Percentiles rank a stretch among this genome's conserved stretches.
These are phyloP conservation scores for Scartelaos histophorus DNA, from an alignment of 2,113 vertebrate species.

Conservation along the genomic window DNA sequence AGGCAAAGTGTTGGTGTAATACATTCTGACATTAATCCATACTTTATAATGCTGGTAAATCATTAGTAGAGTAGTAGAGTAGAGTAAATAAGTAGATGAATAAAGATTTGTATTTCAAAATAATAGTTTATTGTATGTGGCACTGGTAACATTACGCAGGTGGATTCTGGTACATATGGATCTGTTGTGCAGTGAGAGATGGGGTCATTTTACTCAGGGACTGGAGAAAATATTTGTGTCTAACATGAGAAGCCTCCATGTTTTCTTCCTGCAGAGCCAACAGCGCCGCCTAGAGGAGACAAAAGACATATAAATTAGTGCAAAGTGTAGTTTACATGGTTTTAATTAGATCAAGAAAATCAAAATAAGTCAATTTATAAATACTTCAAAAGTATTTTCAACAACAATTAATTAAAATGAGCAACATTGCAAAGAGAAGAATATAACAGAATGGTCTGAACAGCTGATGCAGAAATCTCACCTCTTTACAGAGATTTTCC, in stretches of 20 bases:
- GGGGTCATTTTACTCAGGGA: slow-evolving; percentile 80
- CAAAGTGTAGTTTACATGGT: not conserved
- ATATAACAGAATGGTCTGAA: not conserved
- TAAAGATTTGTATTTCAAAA: not conserved
- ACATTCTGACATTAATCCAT: too few relatives aligned
- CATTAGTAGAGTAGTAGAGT: too few relatives aligned
- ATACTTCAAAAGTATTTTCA: too few relatives aligned
- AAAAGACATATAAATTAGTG: not conserved
- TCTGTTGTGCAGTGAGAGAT: slow-evolving; percentile 80
- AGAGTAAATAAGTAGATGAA: not conserved
- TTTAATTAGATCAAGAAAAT: not conserved
- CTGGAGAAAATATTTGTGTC: slow-evolving; percentile 79
- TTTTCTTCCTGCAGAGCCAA: slow-evolving; percentile 84
- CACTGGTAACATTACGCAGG: slow-evolving; percentile 56
- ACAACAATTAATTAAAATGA: not conserved
- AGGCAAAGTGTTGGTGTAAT: too few relatives aligned
- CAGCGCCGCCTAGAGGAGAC: slow-evolving; percentile 84
- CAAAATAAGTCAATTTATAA: not conserved
- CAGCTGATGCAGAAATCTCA: slow-evolving; percentile 43
- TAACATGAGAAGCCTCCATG: slow-evolving; percentile 80
- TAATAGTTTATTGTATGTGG: not conserved
- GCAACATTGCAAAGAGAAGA: too few relatives aligned
- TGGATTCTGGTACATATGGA: slow-evolving; percentile 79
- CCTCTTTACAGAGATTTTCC: slow-evolving; percentile 93
- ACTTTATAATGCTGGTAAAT: too few relatives aligned